Conservation (phyloP, 2,888 invertebrate species). For the Biston stratarius region DNA sequence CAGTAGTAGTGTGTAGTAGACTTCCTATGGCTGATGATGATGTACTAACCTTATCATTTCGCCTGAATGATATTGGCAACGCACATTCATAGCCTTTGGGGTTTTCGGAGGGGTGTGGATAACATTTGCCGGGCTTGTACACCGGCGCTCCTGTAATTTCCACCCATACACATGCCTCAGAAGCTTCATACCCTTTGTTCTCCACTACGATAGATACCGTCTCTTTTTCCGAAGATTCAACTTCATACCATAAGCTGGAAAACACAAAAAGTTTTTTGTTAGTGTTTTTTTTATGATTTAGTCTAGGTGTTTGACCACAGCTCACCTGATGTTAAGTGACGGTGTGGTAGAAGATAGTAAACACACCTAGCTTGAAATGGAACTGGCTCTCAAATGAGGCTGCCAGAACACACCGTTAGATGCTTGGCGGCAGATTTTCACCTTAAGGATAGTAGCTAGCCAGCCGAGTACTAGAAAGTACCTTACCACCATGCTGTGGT, state of each 20-base stretch:
- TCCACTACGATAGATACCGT: conserved; percentile 37
- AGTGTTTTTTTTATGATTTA: neutral
- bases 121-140: conserved; percentile 22
- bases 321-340: no score
- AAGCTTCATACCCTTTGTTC: conserved; percentile 59
- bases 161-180: conserved; percentile 55
- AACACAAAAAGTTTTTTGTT: neutral
- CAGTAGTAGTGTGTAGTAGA: no score
- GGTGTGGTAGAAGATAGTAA: no score
- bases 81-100: conserved; percentile 49
- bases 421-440: no score
- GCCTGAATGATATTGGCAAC: conserved; percentile 51
- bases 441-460: no score
- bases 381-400: no score
- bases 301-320: no score
- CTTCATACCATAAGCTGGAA: neutral
- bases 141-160: conserved; percentile 53
- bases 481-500: no score
- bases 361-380: no score
- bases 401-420: no score
- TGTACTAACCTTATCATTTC: conserved; percentile 45
- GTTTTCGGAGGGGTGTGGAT: neutral
- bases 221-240: conserved; percentile 15
- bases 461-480: no score
- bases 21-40: no score